A percentile compares a stretch with the other conserved stretches of the same genome.
phyloP scores from a whole-genome alignment of 2,888 invertebrate species.

The Sturmia bella region DNA sequence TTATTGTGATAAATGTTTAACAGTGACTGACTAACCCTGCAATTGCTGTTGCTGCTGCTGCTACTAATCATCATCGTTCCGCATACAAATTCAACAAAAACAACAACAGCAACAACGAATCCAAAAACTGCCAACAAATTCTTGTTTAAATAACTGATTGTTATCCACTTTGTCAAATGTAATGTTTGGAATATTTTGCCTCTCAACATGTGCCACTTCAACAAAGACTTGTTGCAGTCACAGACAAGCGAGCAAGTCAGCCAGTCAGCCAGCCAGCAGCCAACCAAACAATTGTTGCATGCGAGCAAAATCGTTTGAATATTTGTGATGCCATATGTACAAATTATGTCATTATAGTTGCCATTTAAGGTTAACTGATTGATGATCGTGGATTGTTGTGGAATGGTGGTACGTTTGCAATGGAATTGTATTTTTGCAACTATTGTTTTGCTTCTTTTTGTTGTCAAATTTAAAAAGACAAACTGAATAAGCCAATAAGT shows the following conservation, averaged over 20 bases:
- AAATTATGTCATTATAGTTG: constrained; percentile 70
- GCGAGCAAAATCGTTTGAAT: constrained; percentile 58
- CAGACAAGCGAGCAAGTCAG: too few species aligned
- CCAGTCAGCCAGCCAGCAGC: too few species aligned
- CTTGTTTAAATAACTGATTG: constrained; percentile 64
- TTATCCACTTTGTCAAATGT: constrained; percentile 69
- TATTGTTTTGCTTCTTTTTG: neutral
- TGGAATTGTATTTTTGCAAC: constrained; percentile 9
- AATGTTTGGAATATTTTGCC: constrained; percentile 53
- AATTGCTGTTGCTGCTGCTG: constrained; percentile 1
- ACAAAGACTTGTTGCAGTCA: constrained; percentile 31
- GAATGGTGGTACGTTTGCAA: constrained; percentile 31
- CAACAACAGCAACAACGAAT: too few species aligned
- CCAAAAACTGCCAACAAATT: constrained; percentile 48
- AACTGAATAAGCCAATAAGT: constrained; percentile 12
- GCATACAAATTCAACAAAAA: constrained; percentile 13
- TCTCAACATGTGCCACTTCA: constrained; percentile 20
- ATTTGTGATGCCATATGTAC: constrained; percentile 69
- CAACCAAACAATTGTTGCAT: constrained; percentile 42
- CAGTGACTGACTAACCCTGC: constrained; percentile 38
- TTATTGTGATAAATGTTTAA: neutral
- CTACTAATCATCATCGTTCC: neutral
- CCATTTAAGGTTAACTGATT: constrained; percentile 71
- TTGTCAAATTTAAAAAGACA: neutral
- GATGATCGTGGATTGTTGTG: constrained; percentile 62